Evolutionary conservation across 2,888 invertebrate genomes (phyloP), one percentile per base, ranked within the genome.

Genomic region (Thecophora atra): DNA sequence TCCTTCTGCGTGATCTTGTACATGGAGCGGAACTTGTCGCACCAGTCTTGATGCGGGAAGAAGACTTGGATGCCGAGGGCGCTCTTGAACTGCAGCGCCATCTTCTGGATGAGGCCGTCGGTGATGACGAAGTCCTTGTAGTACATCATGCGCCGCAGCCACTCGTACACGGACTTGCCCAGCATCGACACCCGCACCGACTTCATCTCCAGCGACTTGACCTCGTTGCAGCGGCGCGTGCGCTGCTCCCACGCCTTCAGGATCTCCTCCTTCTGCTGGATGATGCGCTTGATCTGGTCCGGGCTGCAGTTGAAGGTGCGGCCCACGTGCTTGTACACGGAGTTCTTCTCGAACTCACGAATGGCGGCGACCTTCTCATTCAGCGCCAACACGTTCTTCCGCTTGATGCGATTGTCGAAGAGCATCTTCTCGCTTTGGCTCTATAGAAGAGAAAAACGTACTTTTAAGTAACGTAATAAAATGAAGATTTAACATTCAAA

Each of bases 61-160:
- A 85, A 85, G n/a, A 81, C 80, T 19, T 75, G 79, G 64, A 85
- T 42, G 3, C 83, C 81, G 81, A 85, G 81, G 15, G 80, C 80
- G 70, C 83, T 84, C 70, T 84, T 84, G 72, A 85, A 85, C 26
- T 85, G 85, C 65, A 85, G 62, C 0, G 85, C 83, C 81, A 85
- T 85, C 69, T 85, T 85, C 74, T 84, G 83, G 64, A 85, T 83
- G 0, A 85, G 79, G 0, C 83, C 84, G 62, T 85, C 82, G 28
- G 84, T 81, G 65, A 85, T 82, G 51, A 76, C 78, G 37, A 85
- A 82, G 62, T 85, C 85, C 74, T 83, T 83, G 70, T 85, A 85
- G 77, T 85, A 85, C 83, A 85, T 84, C 83, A 85, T 84, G 21
- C 85, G 81, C 0, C 85, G 80, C 60, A 85, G 81, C 85, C 85